Base-by-base conservation (phyloP, 2,113 vertebrate genomes). In the Andinoacara biseriatus region DNA sequence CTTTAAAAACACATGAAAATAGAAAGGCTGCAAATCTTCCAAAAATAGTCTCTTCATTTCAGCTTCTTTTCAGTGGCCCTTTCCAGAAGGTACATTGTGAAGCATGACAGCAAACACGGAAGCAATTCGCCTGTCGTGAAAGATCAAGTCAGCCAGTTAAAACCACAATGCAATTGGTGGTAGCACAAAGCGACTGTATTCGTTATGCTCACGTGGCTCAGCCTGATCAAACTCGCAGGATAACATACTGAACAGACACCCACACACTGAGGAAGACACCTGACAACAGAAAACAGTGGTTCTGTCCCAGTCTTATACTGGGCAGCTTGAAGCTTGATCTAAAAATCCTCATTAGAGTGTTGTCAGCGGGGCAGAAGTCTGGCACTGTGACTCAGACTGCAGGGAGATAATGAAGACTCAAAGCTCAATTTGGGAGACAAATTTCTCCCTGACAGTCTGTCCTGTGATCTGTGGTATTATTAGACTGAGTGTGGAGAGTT, bases 331-430 rank as follows among this genome's bases (percentile, higher is more conserved):
- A 76, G 61, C 58, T 76, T 46, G 75, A 72, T 84, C 72, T 83
- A 75, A 85, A 84, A 91, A 81, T 89, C 82, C 82, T 89, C 79
- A 88, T 88, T 92, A 92, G 89, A 85, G 81, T 33, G 35, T 78
- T 61, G 89, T 89, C 86, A 90, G 74, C 69, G 5, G 83, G 58
- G 84, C 10, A 63, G 79, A 61, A 87, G 78, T 69, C 74, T 81
- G 85, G 33, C 61, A 61, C 86, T 85, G 80, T 59, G 86, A 91
- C 78, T 88, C 86, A 78, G 72, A 84, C 92, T 79, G 58, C 61
- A 82, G 82, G 63, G 80, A 75, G 74, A 93, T 87, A 81, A 93
- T 63, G 79, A 89, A 63, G 82, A 88, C 82, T 87, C 85, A 61
- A 80, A 84, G 74, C 83, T 83, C 78, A 82, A 83, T 86, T 89